Evolutionary conservation across 2,888 invertebrate species (phyloP), one percentile per base, ranked within the genome.

Genomic region (Nineta flava): DNA sequence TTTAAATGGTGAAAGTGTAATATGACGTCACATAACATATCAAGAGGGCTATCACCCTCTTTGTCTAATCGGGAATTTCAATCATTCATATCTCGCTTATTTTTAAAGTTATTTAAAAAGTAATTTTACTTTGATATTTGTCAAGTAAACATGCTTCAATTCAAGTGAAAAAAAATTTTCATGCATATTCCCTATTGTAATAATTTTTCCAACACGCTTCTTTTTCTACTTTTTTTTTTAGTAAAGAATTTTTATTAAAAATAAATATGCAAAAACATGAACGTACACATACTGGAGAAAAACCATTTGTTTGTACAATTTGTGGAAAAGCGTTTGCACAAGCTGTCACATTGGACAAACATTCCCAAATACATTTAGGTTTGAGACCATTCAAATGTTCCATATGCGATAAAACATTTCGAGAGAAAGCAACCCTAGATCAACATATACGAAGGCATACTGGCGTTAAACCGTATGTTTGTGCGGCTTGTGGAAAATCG

Each of bases 271-370:
- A 55, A 10, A 61, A 60, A 54, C 62, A 62, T 51, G 55, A 61
- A 13, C 50, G 60, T 46, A 56, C 60, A 10, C 62, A 62, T 49
- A 61, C 61, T 6, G 59, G 61, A 4, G 60, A 62, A 51, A 61
- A 60, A 46, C 61, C 61, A 1, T 61, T 59, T 48, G 51, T 56
- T 12, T 62, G 62, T 50, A 53, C 58, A 12, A 53, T 58, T 47
- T 62, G 62, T 48, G 58, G 58, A 32, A 61, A 60, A 50, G 52
- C 57, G 31, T 62, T 61, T 50, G 60, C 61, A 6, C 61, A 62
- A 48, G 59, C 59, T 1, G 58, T 58, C 2, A 58, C 57, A 48
- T 54, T 62, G 15, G 56, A 57, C 47, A 60, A 62, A 47, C 62
- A 62, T 51, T 48, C 53, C 5, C 55, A 59, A 13, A 58, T 56